Base-by-base conservation (phyloP, 1,140 invertebrate genomes). In the Drosophila takahashii region DNA sequence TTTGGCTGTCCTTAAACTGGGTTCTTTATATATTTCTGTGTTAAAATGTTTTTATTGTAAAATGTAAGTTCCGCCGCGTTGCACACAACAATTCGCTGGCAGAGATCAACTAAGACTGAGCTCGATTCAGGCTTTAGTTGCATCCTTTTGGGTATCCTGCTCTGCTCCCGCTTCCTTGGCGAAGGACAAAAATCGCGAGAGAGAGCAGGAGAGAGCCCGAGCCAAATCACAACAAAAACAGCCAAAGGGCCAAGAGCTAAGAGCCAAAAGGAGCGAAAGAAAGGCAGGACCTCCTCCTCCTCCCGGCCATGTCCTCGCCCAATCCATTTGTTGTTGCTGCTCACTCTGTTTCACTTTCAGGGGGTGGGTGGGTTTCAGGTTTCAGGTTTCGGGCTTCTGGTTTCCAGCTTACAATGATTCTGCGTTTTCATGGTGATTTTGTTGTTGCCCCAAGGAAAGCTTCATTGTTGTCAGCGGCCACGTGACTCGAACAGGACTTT, bases 101-200 rank as follows among this genome's bases (percentile, higher is more conserved):
- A 89, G 84, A 89, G 84, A 89, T 89, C 81, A 89, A 89, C 85
- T 89, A 70, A 89, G 80, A 89, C 84, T 89, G 84, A 84, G 64
- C 54, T 79, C 36, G 42, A 37, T 22, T 13, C 32, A 36, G 58
- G 48, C 70, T 48, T 60, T 60, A 41, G 73, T 65, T 87, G 84
- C 84, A 87, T 87, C 84, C 84, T 67, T 66, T 42, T 37, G 62
- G 62, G 66, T 29, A 66, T 41, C 47, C 64, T 42, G 64, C 42
- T 22, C 64, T 42, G 64, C 42, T 22, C 39, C 62, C 45, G 36
- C 29, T 42, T 41, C 22, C 61, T 69, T 32, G 44, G 61, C 66
- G 64, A 71, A 80, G 78, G 59, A 71, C 73, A 37, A 69, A 69
- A 47, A 67, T 42, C 36, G n/a, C 54, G 62, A 53, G 41, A 78